These are phyloP conservation scores for Hydrochoerus hydrochaeris DNA, from an alignment of 2,113 vertebrate genomes.

Conservation along the genomic window DNA sequence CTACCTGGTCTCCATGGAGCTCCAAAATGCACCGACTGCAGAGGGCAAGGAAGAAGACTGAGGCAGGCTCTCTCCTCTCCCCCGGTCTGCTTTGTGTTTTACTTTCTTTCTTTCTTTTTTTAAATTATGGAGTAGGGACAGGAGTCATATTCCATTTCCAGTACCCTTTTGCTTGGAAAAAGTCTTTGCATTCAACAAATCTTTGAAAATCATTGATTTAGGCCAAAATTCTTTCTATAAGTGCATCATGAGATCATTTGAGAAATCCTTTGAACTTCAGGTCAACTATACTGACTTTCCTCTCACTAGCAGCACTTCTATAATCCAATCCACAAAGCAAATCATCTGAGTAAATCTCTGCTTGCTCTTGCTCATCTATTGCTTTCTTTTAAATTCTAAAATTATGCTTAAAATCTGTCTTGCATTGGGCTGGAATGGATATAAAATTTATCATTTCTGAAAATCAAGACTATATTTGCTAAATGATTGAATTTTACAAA, in stretches of 20 bases:
- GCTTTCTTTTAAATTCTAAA: neutral
- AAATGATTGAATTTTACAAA: conserved; percentile 15
- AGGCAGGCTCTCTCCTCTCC: neutral
- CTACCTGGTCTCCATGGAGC: neutral
- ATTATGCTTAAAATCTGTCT: neutral
- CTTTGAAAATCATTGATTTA: conserved; percentile 20
- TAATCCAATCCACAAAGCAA: neutral
- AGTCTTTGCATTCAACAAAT: neutral
- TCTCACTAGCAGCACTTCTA: neutral
- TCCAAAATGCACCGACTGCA: neutral
- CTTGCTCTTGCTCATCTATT: neutral
- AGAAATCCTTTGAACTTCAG: conserved; percentile 51
- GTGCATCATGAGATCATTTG: neutral
- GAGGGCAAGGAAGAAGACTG: neutral
- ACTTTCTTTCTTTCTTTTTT: too few species aligned
- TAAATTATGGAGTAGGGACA: neutral
- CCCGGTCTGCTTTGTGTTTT: neutral
- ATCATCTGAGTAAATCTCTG: conserved; percentile 15
- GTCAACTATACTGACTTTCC: neutral
- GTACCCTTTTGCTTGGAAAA: conserved; percentile 1
- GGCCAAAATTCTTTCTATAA: neutral
- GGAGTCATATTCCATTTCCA: neutral
- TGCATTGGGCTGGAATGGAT: neutral
- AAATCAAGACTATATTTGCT: neutral
- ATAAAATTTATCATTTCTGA: conserved; percentile 23